Percentiles rank a stretch among this genome's conserved stretches.
These are phyloP conservation scores for Ectobius pallidus DNA, from an alignment of 2,888 invertebrate genomes.

Conservation along the genomic window DNA sequence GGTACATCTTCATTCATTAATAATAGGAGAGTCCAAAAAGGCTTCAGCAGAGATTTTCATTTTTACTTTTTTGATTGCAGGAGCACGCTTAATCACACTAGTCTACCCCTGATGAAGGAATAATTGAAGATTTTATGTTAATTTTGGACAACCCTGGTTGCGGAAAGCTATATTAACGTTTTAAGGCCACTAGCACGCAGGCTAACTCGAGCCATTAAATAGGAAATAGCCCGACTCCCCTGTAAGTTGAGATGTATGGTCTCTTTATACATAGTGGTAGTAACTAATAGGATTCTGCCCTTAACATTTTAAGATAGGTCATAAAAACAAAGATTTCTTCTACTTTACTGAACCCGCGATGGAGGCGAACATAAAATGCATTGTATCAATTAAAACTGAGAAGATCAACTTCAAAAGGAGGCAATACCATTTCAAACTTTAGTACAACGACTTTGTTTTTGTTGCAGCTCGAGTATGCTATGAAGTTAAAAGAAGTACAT, in stretches of 20 bases:
- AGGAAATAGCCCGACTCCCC: not conserved
- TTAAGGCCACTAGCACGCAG: constrained; percentile 16
- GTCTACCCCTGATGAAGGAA: no score
- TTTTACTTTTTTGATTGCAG: no score
- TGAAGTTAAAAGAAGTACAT: no score
- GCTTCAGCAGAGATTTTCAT: no score
- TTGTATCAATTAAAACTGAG: constrained; percentile 16
- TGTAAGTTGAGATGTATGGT: constrained; percentile 6
- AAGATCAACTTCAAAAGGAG: not conserved
- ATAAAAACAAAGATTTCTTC: constrained; percentile 26
- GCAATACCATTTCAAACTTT: not conserved
- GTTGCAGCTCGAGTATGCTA: no score
- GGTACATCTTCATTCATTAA: no score
- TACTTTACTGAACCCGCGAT: not conserved
- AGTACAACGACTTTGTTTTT: not conserved
- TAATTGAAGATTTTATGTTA: no score
- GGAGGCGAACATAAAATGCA: constrained; percentile 13
- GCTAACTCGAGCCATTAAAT: constrained; percentile 18
- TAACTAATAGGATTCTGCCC: constrained; percentile 12
- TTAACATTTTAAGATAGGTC: constrained; percentile 22
- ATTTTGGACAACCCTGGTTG: not conserved
- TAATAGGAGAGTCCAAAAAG: no score
- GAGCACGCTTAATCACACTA: no score
- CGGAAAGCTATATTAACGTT: not conserved
- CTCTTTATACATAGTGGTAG: not conserved